Percentiles rank a stretch among this genome's conserved stretches.
These are phyloP conservation scores for Bombylius discolor DNA, from an alignment of 2,888 invertebrate genomes.

Conservation along the genomic window DNA sequence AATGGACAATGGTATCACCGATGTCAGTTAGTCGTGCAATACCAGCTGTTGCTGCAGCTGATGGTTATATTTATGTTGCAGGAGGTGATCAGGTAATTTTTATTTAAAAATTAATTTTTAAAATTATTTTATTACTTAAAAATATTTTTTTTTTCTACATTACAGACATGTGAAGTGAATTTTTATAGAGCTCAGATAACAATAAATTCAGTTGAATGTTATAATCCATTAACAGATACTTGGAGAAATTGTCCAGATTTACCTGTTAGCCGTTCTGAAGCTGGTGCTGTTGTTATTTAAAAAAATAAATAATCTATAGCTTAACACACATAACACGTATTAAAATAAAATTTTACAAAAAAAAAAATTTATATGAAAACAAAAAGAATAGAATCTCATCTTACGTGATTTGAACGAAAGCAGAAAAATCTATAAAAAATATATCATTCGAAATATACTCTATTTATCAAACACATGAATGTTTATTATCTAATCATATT, in stretches of 20 bases:
- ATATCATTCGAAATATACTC: too few species aligned
- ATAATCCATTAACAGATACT: slow-evolving; percentile 60
- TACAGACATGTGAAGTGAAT: slow-evolving; percentile 54
- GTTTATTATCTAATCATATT: too few species aligned
- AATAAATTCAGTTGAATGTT: slow-evolving; percentile 70
- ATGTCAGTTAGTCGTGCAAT: slow-evolving; percentile 65
- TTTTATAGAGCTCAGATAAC: slow-evolving; percentile 79
- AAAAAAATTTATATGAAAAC: too few species aligned
- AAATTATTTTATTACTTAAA: background rate
- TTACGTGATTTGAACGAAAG: too few species aligned
- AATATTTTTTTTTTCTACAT: background rate
- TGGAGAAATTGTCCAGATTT: slow-evolving; percentile 72
- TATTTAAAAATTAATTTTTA: background rate
- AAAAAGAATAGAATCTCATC: too few species aligned
- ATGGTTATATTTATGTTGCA: slow-evolving; percentile 68
- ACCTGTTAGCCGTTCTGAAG: slow-evolving; percentile 75
- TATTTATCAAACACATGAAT: too few species aligned
- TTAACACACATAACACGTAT: too few species aligned
- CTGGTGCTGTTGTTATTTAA: slow-evolving; percentile 71
- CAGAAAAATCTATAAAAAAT: too few species aligned
- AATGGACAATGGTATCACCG: slow-evolving; percentile 64
- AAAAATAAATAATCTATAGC: slow-evolving; percentile 15
- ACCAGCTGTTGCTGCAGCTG: slow-evolving; percentile 73
- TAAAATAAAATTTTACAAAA: too few species aligned
- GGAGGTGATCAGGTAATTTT: slow-evolving; percentile 58